Evolutionary conservation across 2,113 vertebrate genomes (phyloP).

Genomic region (Vanacampus margaritifer): DNA sequence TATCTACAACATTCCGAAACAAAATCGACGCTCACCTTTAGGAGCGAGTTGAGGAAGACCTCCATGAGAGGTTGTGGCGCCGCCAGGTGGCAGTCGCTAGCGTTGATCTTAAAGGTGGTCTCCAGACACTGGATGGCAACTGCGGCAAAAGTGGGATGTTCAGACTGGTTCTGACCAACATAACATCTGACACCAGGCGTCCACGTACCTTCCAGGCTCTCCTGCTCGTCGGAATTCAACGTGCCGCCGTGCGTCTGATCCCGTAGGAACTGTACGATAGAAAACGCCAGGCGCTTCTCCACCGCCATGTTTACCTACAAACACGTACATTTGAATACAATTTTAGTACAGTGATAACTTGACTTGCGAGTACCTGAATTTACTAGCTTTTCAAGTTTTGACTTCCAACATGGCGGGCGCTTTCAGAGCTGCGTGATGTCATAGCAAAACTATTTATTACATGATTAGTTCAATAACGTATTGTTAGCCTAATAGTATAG

Average conservation of each 20-base stretch:
- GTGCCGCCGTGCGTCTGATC: conserved; percentile 89
- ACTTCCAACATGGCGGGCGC: not conserved
- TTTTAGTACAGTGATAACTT: not conserved
- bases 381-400: not conserved
- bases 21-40: conserved; percentile 76
- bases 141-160: conserved; percentile 40
- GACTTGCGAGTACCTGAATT: not conserved
- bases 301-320: conserved; percentile 83
- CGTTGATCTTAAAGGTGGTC: conserved; percentile 92
- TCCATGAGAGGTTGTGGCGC: conserved; percentile 85
- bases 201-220: conserved; percentile 91
- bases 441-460: no score
- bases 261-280: conserved; percentile 92
- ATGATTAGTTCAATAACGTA: not conserved
- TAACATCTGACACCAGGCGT: no score
- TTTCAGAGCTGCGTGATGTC: no score
- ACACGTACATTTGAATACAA: not conserved
- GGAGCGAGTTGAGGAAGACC: conserved; percentile 86
- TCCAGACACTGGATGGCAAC: conserved; percentile 97
- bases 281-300: conserved; percentile 89
- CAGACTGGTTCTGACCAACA: not conserved
- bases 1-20: not conserved
- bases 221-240: conserved; percentile 92
- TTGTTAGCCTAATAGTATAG: no score
- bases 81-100: conserved; percentile 87